Conservation (phyloP, 2,888 invertebrate species). For the Dasysyrphus albostriatus region DNA sequence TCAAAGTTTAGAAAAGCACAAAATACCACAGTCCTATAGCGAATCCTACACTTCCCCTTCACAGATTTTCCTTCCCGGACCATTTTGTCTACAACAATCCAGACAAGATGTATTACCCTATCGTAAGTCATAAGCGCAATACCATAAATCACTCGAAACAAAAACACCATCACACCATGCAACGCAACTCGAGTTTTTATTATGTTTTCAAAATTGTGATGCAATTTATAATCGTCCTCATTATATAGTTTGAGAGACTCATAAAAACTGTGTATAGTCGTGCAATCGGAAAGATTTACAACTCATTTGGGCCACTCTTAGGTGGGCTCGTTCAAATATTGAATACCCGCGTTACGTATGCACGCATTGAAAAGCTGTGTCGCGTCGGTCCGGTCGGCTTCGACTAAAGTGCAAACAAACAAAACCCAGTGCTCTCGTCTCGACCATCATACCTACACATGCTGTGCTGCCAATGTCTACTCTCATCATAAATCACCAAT, state of each 20-base stretch:
- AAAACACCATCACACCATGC: not conserved
- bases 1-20: no score
- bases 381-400: not conserved
- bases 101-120: not conserved
- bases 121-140: not conserved
- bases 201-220: conserved; percentile 55
- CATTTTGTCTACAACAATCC: not conserved
- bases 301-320: conserved; percentile 17
- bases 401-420: conserved; percentile 36
- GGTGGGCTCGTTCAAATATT: conserved; percentile 35
- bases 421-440: not conserved
- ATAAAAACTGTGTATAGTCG: conserved; percentile 24
- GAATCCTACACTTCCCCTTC: not conserved
- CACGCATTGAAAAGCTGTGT: not conserved
- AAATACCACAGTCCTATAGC: no score
- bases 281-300: conserved; percentile 26
- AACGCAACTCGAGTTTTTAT: conserved; percentile 19
- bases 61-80: not conserved
- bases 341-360: not conserved
- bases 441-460: conserved; percentile 14
- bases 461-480: conserved; percentile 36
- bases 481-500: conserved; percentile 68
- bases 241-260: conserved; percentile 41
- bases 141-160: not conserved
- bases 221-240: conserved; percentile 71